A percentile compares a stretch with the other conserved stretches of the same genome.
Evolutionary conservation across 1,140 invertebrate genomes (phyloP).

Genomic region (Mamestra configurata): DNA sequence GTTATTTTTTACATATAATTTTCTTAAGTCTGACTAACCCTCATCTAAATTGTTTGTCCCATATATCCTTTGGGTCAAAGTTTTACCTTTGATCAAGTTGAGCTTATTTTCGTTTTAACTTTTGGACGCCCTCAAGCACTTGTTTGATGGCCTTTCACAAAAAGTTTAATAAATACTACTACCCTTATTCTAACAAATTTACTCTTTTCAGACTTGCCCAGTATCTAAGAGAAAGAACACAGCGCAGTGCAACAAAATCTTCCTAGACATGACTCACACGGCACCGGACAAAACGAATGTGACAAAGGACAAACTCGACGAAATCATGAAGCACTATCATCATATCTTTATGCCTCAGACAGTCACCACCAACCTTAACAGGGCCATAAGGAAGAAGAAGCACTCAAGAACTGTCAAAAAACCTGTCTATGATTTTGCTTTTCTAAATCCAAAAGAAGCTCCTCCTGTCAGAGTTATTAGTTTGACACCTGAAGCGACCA

Average conservation of each 20-base stretch:
- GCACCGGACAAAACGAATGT: slow-evolving; percentile 55
- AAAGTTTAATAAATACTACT: background rate
- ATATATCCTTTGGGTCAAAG: too few species aligned
- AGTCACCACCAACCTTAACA: background rate
- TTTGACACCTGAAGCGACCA: slow-evolving; percentile 55
- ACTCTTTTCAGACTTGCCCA: slow-evolving; percentile 71
- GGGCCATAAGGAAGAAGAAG: slow-evolving; percentile 8
- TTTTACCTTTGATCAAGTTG: too few species aligned
- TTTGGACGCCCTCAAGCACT: too few species aligned
- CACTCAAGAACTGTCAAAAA: slow-evolving; percentile 54
- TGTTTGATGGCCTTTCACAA: background rate
- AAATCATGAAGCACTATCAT: slow-evolving; percentile 64
- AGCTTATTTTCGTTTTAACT: too few species aligned
- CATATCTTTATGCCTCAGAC: slow-evolving; percentile 60
- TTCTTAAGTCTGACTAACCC: too few species aligned
- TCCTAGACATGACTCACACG: slow-evolving; percentile 62
- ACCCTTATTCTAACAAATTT: background rate
- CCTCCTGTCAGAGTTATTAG: slow-evolving; percentile 69
- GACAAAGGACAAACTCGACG: slow-evolving; percentile 55
- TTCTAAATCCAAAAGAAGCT: slow-evolving; percentile 62
- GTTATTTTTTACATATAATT: too few species aligned
- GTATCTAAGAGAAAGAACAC: slow-evolving; percentile 62
- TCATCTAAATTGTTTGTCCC: too few species aligned
- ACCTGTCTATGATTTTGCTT: slow-evolving; percentile 66
- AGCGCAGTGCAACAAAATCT: slow-evolving; percentile 66